phyloP scores from a whole-genome alignment of 2,113 vertebrate species.

The Chaenogobius annularis region DNA sequence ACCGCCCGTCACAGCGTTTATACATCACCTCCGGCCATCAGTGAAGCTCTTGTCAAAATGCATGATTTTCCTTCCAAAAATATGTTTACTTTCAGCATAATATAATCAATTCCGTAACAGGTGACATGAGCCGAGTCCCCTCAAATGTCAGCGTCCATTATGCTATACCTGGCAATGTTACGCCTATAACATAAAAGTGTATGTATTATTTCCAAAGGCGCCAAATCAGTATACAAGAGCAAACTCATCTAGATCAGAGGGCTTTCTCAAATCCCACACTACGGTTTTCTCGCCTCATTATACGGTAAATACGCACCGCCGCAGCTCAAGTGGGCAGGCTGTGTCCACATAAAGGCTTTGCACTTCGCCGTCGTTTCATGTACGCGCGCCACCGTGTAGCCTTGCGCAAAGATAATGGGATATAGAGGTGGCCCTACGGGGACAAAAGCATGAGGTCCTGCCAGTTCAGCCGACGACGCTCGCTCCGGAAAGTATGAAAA shows the following conservation, averaged over 20 bases:
- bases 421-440: conserved; percentile 19
- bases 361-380: conserved; percentile 26
- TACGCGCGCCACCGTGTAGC: conserved; percentile 18
- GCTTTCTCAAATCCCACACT: conserved; percentile 27
- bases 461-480: conserved; percentile 17
- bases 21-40: no score
- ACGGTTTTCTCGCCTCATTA: conserved; percentile 33
- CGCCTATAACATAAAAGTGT: not conserved
- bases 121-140: no score
- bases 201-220: conserved; percentile 10
- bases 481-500: conserved; percentile 9
- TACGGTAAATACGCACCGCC: conserved; percentile 49
- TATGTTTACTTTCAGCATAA: no score
- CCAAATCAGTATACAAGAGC: conserved; percentile 13
- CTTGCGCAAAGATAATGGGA: conserved; percentile 32
- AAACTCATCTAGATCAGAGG: conserved; percentile 32
- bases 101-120: no score
- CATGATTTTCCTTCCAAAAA: no score
- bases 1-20: no score
- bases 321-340: conserved; percentile 34
- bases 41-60: no score
- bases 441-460: conserved; percentile 21
- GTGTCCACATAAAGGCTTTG: conserved; percentile 22
- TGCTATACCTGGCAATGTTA: not conserved
- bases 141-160: not conserved